Percentiles rank a stretch among this genome's conserved stretches.
Conservation (phyloP, 1,140 invertebrate genomes). For the Triops longicaudatus region DNA sequence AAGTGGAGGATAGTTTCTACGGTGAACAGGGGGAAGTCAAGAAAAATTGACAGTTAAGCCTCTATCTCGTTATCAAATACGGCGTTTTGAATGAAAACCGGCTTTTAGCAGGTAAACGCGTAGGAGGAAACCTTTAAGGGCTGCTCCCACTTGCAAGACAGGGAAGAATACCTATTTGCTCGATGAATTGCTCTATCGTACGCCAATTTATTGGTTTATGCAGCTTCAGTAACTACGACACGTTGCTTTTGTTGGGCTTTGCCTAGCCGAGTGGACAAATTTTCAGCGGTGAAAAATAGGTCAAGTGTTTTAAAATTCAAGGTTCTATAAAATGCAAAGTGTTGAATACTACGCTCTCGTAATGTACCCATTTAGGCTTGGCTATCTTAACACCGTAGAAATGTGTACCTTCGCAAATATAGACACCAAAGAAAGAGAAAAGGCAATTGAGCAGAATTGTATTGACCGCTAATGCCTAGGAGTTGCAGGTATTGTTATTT, state of each 20-base stretch:
- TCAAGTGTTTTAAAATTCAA: no score
- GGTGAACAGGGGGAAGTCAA: not conserved
- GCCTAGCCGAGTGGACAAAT: no score
- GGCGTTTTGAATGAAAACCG: not conserved
- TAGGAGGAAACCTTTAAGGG: not conserved
- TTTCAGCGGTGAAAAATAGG: no score
- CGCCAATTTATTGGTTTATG: no score
- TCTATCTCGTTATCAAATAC: not conserved
- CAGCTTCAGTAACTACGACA: no score
- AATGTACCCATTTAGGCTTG: no score
- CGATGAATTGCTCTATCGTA: no score
- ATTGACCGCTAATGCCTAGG: not conserved
- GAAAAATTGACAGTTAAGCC: not conserved
- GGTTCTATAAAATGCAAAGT: no score
- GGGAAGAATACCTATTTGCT: no score
- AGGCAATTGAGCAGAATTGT: not conserved
- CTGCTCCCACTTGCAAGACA: not conserved
- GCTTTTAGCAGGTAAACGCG: not conserved
- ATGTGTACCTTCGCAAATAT: not conserved
- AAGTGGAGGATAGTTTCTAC: not conserved
- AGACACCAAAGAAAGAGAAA: not conserved
- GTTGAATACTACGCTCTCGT: no score
- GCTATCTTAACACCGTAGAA: not conserved
- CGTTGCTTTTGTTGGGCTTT: no score
- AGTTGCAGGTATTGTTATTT: slow-evolving; percentile 8